phyloP scores from a whole-genome alignment of 2,113 vertebrate species.

The Progne subis region DNA sequence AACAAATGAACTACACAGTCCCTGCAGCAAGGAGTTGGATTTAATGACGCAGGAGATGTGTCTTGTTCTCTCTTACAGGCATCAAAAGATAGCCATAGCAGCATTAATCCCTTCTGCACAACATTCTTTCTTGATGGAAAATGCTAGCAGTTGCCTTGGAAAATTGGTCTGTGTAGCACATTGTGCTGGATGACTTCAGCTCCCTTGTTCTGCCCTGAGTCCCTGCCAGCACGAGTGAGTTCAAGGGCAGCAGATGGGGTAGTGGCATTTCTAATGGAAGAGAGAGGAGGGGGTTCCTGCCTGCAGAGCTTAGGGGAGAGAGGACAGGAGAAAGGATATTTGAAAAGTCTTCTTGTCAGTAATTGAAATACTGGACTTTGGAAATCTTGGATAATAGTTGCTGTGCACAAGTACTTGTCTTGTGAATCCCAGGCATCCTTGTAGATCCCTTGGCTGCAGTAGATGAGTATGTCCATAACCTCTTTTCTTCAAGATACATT shows the following conservation, averaged over 20 bases:
- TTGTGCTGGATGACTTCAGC: background rate
- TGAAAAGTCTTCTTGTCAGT: background rate
- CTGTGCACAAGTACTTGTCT: fast-evolving
- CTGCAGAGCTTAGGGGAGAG: background rate
- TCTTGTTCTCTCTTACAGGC: background rate
- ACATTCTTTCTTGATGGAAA: background rate
- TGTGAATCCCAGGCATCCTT: background rate
- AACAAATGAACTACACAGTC: background rate
- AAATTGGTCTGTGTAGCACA: background rate
- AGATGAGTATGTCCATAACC: background rate
- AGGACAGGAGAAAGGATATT: background rate
- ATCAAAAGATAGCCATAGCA: background rate
- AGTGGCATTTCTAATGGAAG: constrained; percentile 26
- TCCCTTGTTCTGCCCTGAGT: fast-evolving
- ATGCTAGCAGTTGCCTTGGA: background rate
- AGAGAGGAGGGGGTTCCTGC: background rate
- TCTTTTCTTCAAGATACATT: background rate
- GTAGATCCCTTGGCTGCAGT: background rate
- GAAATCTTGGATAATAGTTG: background rate
- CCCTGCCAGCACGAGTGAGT: background rate
- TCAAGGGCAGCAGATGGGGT: constrained; percentile 29
- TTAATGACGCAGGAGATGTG: background rate
- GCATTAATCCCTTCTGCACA: background rate
- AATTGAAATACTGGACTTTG: background rate
- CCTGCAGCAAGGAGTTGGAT: background rate